Percentiles rank a stretch among this genome's conserved stretches.
Evolutionary conservation across 2,113 vertebrate genomes (phyloP).

Genomic region (Cinclus mexicanus): DNA sequence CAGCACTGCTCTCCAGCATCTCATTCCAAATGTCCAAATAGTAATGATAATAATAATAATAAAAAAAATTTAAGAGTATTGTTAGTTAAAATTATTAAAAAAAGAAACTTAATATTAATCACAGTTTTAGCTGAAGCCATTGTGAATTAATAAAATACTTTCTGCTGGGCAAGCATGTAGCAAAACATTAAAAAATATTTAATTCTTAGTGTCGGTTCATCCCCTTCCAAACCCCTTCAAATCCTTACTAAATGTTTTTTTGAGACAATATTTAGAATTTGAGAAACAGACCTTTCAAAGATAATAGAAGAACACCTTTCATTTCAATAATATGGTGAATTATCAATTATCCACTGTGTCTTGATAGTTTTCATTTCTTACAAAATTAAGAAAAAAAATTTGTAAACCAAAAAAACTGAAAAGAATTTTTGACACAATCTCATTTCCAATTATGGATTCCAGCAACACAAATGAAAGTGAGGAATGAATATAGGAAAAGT

Average conservation of each 20-base stretch:
- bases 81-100: background rate
- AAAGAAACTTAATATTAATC: background rate
- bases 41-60: background rate
- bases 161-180: background rate
- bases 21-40: background rate
- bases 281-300: background rate
- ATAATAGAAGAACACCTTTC: background rate
- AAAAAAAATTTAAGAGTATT: background rate
- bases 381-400: background rate
- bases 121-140: background rate
- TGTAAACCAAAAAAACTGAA: background rate
- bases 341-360: background rate
- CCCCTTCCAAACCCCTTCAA: rapidly evolving
- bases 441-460: background rate
- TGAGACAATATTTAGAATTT: background rate
- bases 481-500: background rate
- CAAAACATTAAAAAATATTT: background rate
- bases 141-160: background rate
- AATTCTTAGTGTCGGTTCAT: background rate
- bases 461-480: background rate
- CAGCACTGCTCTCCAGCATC: rapidly evolving
- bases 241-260: background rate
- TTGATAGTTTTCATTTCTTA: background rate
- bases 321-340: background rate
- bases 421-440: background rate